phyloP scores from a whole-genome alignment of 2,888 invertebrate genomes.

The Tetragonula carbonaria region DNA sequence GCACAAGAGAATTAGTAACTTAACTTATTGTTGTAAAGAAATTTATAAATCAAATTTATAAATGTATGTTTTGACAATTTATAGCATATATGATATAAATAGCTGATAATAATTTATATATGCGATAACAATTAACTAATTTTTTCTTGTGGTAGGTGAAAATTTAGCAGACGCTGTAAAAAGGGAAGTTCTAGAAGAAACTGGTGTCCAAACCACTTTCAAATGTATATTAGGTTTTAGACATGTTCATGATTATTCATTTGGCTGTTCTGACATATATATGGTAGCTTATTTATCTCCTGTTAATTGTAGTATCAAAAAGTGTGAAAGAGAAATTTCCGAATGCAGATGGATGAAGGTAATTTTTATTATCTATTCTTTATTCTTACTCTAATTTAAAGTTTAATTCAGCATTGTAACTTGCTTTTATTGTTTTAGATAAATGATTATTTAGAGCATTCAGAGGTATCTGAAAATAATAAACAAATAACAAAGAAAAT shows the following conservation, averaged over 20 bases:
- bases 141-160: conserved; percentile 87
- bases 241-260: conserved; percentile 91
- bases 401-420: not conserved
- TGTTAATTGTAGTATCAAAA: conserved; percentile 86
- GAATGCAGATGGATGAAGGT: conserved; percentile 93
- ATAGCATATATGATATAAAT: not conserved
- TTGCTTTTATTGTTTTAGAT: conserved; percentile 75
- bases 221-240: conserved; percentile 90
- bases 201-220: conserved; percentile 91
- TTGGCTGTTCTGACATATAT: conserved; percentile 95
- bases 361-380: conserved; percentile 10
- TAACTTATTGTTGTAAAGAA: not conserved
- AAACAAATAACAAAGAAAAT: conserved; percentile 88
- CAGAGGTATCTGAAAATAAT: conserved; percentile 90
- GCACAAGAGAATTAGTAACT: not conserved
- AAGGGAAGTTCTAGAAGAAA: conserved; percentile 96
- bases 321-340: conserved; percentile 91
- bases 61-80: not conserved
- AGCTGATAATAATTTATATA: not conserved
- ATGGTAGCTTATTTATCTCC: conserved; percentile 91
- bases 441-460: conserved; percentile 89
- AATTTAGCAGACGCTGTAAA: conserved; percentile 92
- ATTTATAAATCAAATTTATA: not conserved
- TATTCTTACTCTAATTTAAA: not conserved
- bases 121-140: not conserved